Percentiles rank a stretch among this genome's conserved stretches.
These are phyloP conservation scores for Drosophila pallidifrons DNA, from an alignment of 1,140 invertebrate genomes.

Conservation along the genomic window DNA sequence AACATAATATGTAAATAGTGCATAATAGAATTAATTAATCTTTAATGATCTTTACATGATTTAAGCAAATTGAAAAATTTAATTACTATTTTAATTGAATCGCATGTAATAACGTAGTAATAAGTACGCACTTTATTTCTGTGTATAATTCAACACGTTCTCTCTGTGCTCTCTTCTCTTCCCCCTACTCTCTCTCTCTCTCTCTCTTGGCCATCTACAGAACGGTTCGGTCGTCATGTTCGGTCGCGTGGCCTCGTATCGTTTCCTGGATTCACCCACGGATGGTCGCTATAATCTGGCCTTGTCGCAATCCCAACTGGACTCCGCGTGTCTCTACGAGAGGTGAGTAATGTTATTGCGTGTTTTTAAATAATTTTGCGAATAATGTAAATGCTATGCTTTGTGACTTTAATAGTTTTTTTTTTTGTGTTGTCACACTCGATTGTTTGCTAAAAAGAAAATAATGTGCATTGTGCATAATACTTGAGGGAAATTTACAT, in stretches of 20 bases:
- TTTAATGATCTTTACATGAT: conserved; percentile 10
- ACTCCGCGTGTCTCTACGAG: conserved; percentile 91
- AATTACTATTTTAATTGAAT: conserved; percentile 33
- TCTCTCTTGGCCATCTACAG: conserved; percentile 77
- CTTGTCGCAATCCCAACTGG: conserved; percentile 88
- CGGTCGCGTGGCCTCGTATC: conserved; percentile 95
- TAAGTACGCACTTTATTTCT: conserved; percentile 27
- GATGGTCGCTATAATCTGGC: conserved; percentile 91
- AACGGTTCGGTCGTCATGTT: conserved; percentile 95
- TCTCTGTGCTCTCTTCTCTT: neutral
- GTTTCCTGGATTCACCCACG: conserved; percentile 95
- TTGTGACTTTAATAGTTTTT: neutral
- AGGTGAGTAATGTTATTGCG: conserved; percentile 86
- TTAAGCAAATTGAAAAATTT: conserved; percentile 27
- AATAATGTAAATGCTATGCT: neutral
- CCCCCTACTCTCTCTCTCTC: neutral
- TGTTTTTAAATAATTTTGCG: neutral
- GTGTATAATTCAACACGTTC: conserved; percentile 11
- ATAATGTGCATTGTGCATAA: too few species aligned
- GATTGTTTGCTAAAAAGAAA: too few species aligned
- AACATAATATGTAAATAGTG: conserved; percentile 32
- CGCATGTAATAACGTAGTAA: conserved; percentile 21
- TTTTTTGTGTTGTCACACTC: conserved; percentile 2
- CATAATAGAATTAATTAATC: conserved; percentile 31
- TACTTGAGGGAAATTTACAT: too few species aligned